Evolutionary conservation across 2,797 vertebrate genomes (phyloP).

Genomic region (Mus minutoides): DNA sequence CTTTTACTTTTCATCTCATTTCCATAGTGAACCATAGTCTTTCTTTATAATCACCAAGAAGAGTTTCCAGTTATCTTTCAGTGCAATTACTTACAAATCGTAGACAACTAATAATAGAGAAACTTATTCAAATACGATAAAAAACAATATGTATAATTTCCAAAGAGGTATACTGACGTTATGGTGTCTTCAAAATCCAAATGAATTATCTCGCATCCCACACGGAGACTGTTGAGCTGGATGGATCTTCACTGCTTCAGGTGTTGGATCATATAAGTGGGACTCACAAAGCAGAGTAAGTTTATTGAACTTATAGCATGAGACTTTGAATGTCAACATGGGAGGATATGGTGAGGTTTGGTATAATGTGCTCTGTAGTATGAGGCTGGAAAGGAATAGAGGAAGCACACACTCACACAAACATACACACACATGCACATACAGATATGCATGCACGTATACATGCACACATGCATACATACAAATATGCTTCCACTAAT

Average conservation of each 20-base stretch:
- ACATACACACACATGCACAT: not conserved
- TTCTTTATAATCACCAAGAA: not conserved
- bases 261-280: not conserved
- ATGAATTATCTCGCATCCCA: not conserved
- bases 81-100: conserved; percentile 1
- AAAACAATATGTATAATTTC: not conserved
- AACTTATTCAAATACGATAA: not conserved
- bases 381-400: not conserved
- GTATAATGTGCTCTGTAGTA: not conserved
- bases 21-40: not conserved
- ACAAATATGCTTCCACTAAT: not conserved
- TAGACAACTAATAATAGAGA: not conserved
- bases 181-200: not conserved
- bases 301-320: not conserved
- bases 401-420: not conserved
- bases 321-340: not conserved
- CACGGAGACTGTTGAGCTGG: not conserved
- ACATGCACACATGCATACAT: not conserved
- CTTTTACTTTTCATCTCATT: conserved; percentile 22
- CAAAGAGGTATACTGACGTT: not conserved
- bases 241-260: not conserved
- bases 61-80: conserved; percentile 5
- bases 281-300: not conserved
- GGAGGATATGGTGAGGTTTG: not conserved
- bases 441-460: too few species aligned